These are phyloP conservation scores for Diachasma alloeum DNA, from an alignment of 1,140 invertebrate genomes.

Conservation along the genomic window DNA sequence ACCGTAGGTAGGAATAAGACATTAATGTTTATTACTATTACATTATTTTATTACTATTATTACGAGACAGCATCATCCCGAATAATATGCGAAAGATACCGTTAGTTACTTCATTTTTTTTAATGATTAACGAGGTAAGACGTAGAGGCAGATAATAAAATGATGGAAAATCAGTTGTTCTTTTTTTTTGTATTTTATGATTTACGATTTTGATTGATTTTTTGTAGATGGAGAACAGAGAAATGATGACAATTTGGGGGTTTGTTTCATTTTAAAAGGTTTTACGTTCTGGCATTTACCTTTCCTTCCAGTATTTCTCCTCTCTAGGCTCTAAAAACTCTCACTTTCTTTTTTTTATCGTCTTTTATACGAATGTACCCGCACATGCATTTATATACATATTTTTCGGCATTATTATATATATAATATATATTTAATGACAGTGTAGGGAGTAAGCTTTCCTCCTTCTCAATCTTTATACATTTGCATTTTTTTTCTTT, in stretches of 20 bases:
- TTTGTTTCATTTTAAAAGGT: background rate
- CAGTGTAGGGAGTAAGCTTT: background rate
- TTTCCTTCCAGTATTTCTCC: background rate
- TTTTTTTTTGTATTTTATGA: background rate
- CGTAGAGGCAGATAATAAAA: conserved; percentile 31
- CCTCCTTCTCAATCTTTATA: background rate
- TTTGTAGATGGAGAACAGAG: background rate
- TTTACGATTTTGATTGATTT: background rate
- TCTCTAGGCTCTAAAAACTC: no score
- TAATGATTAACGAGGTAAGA: conserved; percentile 51
- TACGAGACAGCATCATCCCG: conserved; percentile 44
- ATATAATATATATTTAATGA: background rate
- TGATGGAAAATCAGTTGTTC: conserved; percentile 21
- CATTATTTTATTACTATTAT: conserved; percentile 48
- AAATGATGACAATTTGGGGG: background rate
- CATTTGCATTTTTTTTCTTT: conserved; percentile 3
- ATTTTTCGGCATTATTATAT: conserved; percentile 2
- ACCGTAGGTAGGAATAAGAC: conserved; percentile 52
- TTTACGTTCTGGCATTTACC: background rate
- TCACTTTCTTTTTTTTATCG: background rate
- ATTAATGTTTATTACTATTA: conserved; percentile 49
- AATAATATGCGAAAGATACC: conserved; percentile 40
- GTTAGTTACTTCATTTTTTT: conserved; percentile 51
- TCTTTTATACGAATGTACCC: background rate
- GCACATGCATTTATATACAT: background rate